Evolutionary conservation across 2,888 invertebrate species (phyloP).

Genomic region (Caenorhabditis sinica): DNA sequence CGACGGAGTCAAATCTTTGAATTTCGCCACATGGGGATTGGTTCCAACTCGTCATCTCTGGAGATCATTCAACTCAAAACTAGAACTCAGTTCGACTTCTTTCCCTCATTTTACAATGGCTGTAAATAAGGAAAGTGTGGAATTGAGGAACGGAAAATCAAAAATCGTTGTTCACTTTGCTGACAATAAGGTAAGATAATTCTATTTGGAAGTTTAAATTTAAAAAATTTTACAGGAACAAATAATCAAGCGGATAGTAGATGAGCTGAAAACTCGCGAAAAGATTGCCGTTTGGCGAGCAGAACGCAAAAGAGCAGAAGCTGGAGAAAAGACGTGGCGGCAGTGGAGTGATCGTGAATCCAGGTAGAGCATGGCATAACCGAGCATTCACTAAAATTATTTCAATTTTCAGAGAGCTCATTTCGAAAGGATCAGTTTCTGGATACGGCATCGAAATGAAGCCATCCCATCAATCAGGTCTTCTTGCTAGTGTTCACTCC

Average conservation of each 20-base stretch:
- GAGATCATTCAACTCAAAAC: constrained; percentile 27
- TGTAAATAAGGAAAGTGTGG: constrained; percentile 65
- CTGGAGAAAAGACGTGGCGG: constrained; percentile 48
- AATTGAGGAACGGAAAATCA: constrained; percentile 70
- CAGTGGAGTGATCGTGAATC: constrained; percentile 64
- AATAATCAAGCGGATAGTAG: constrained; percentile 46
- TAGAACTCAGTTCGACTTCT: constrained; percentile 64
- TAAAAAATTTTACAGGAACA: constrained; percentile 31
- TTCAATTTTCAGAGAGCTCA: constrained; percentile 60
- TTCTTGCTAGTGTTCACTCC: constrained; percentile 54
- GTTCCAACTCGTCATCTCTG: constrained; percentile 56
- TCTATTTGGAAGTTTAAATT: background rate
- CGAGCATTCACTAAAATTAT: background rate
- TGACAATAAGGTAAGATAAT: constrained; percentile 40
- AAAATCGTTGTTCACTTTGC: constrained; percentile 70
- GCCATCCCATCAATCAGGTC: constrained; percentile 30
- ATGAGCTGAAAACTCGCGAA: constrained; percentile 65
- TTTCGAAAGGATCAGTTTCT: constrained; percentile 58
- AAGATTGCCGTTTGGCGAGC: constrained; percentile 64
- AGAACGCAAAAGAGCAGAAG: constrained; percentile 63
- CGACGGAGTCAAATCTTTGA: constrained; percentile 39
- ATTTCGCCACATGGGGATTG: constrained; percentile 58
- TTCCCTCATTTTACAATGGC: constrained; percentile 70
- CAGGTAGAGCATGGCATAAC: constrained; percentile 24
- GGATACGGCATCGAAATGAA: constrained; percentile 56